phyloP scores from a whole-genome alignment of 2,113 vertebrate species.

The Chaetura pelagica region DNA sequence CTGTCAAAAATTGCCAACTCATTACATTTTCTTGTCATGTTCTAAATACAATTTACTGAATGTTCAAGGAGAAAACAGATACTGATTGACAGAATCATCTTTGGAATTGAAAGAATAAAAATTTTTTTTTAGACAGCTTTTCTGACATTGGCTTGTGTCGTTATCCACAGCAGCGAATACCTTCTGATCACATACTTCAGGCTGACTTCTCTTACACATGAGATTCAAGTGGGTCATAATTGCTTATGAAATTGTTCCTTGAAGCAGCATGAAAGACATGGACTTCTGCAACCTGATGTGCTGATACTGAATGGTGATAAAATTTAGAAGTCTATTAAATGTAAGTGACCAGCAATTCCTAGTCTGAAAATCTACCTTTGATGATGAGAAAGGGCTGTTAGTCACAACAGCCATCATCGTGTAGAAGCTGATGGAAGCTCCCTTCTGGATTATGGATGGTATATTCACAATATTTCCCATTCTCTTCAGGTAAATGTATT shows the following conservation, averaged over 20 bases:
- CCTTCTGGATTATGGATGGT: constrained; percentile 73
- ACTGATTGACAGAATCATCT: not conserved
- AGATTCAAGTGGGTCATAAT: constrained; percentile 3
- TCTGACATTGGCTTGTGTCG: not conserved
- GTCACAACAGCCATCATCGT: constrained; percentile 75
- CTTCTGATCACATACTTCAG: not conserved
- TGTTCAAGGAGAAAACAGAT: constrained; percentile 25
- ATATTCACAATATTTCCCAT: constrained; percentile 71
- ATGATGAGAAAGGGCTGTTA: constrained; percentile 73
- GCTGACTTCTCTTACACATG: not conserved
- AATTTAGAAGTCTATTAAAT: constrained; percentile 41
- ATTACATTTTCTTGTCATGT: not conserved
- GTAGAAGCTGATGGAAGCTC: constrained; percentile 78
- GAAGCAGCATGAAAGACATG: constrained; percentile 28
- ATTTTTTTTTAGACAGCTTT: not conserved
- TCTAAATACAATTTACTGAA: not conserved
- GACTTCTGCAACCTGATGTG: constrained; percentile 31
- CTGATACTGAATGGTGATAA: constrained; percentile 24
- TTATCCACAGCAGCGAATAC: not conserved
- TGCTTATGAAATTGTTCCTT: not conserved
- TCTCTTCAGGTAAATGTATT: constrained; percentile 76
- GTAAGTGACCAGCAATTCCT: constrained; percentile 63
- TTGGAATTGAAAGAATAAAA: not conserved
- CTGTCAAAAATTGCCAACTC: not conserved
- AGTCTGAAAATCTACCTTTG: constrained; percentile 76